Percentiles rank a stretch among this genome's conserved stretches.
phyloP scores from a whole-genome alignment of 2,888 invertebrate species.

The Drosophila vallismaia region DNA sequence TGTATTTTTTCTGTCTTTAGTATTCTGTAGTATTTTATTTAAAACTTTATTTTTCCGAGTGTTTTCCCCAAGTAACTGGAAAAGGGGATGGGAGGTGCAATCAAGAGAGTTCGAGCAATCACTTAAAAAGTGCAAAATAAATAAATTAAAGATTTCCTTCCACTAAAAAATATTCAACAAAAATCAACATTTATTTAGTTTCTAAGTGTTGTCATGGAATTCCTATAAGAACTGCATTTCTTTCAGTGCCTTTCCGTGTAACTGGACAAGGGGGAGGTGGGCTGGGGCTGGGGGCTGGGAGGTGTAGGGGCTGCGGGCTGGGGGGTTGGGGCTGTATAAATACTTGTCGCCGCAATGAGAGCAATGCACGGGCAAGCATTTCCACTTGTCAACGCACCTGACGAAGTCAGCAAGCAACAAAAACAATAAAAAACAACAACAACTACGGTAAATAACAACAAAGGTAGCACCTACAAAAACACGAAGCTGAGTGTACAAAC shows the following conservation, averaged over 20 bases:
- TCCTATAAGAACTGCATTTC: neutral
- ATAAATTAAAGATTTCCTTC: neutral
- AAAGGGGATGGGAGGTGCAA: no score
- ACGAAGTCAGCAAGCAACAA: constrained; percentile 41
- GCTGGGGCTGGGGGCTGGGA: no score
- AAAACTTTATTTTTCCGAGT: no score
- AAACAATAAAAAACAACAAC: constrained; percentile 3
- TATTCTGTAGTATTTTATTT: no score
- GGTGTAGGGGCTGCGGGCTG: neutral
- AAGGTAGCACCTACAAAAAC: constrained; percentile 26
- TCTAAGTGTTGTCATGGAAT: neutral
- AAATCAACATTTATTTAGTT: no score
- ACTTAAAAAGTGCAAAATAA: neutral
- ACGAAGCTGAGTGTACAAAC: constrained; percentile 3
- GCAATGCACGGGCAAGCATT: constrained; percentile 75
- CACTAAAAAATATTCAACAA: neutral
- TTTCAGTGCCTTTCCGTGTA: neutral
- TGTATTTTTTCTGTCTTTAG: no score
- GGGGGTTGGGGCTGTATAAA: constrained; percentile 55
- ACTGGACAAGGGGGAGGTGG: neutral
- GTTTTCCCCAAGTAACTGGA: no score
- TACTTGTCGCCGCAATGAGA: constrained; percentile 75
- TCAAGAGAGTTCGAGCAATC: no score
- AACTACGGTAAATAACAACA: constrained; percentile 4
- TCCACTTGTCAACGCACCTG: constrained; percentile 75